These are phyloP conservation scores for Epinephelus coioides DNA, from an alignment of 2,797 vertebrate genomes.

Conservation along the genomic window DNA sequence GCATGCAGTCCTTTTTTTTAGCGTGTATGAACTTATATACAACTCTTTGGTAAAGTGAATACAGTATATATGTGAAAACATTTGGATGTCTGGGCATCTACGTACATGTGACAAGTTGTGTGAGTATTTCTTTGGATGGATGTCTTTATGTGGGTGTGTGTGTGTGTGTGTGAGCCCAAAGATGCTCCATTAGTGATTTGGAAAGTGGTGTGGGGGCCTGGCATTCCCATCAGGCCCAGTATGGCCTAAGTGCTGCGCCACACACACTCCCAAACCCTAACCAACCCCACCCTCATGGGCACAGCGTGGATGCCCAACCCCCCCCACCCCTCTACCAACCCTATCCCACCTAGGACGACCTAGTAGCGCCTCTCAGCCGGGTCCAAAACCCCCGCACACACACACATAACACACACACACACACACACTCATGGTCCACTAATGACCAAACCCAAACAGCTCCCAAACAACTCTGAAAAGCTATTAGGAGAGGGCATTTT, in stretches of 20 bases:
- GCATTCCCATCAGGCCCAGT: constrained; percentile 78
- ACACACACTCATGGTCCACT: constrained; percentile 76
- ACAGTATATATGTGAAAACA: background rate
- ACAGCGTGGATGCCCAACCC: constrained; percentile 42
- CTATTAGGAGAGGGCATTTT: constrained; percentile 87
- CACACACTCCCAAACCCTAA: constrained; percentile 71
- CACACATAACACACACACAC: constrained; percentile 11
- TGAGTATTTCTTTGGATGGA: constrained; percentile 15
- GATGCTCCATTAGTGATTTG: constrained; percentile 83
- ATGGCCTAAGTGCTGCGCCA: constrained; percentile 82
- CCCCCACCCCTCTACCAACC: constrained; percentile 43
- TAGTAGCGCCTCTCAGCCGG: constrained; percentile 81
- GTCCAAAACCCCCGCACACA: constrained; percentile 73
- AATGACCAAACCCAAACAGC: constrained; percentile 87
- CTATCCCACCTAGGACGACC: constrained; percentile 79
- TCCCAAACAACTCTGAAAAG: constrained; percentile 87
- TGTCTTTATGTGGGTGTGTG: constrained; percentile 22
- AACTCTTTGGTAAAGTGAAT: background rate
- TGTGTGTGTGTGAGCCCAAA: constrained; percentile 61
- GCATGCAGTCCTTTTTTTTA: background rate
- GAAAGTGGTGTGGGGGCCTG: constrained; percentile 75
- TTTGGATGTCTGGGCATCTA: background rate
- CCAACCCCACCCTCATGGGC: constrained; percentile 70
- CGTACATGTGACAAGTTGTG: constrained; percentile 22
- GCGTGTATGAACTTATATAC: background rate